Conservation (phyloP, 2,888 invertebrate species). For the Eupithecia centaureata region DNA sequence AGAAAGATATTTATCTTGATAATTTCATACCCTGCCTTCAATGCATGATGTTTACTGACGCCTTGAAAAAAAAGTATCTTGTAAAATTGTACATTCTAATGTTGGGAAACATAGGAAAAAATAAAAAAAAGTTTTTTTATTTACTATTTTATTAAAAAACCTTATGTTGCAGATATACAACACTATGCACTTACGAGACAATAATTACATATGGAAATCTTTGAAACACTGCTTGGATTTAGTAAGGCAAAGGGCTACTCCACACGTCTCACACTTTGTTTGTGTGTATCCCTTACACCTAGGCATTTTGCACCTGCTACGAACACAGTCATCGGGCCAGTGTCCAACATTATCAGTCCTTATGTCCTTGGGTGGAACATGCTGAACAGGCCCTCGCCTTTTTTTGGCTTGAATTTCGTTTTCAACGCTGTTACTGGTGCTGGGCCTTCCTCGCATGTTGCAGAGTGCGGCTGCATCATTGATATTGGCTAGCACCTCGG, state of each 20-base stretch:
- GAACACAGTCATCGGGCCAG: conserved; percentile 48
- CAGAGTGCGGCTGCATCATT: conserved; percentile 50
- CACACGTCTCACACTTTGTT: conserved; percentile 53
- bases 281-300: conserved; percentile 51
- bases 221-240: conserved; percentile 49
- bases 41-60: too few relatives aligned
- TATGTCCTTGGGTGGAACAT: conserved; percentile 43
- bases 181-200: conserved; percentile 46
- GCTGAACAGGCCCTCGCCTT: conserved; percentile 50
- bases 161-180: conserved; percentile 46
- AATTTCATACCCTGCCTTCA: too few relatives aligned
- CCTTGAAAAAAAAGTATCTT: too few relatives aligned
- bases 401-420: conserved; percentile 50
- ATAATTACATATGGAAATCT: conserved; percentile 43
- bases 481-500: conserved; percentile 51
- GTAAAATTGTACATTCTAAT: too few relatives aligned
- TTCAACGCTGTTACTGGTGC: conserved; percentile 51
- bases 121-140: background rate
- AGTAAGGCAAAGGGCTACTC: conserved; percentile 50
- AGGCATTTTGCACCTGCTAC: conserved; percentile 52
- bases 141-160: conserved; percentile 36
- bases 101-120: too few relatives aligned
- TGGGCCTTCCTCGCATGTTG: conserved; percentile 50
- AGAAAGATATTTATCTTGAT: too few relatives aligned
- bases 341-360: conserved; percentile 49